Conservation (phyloP, 1,140 invertebrate species). For the Penaeus vannamei region DNA sequence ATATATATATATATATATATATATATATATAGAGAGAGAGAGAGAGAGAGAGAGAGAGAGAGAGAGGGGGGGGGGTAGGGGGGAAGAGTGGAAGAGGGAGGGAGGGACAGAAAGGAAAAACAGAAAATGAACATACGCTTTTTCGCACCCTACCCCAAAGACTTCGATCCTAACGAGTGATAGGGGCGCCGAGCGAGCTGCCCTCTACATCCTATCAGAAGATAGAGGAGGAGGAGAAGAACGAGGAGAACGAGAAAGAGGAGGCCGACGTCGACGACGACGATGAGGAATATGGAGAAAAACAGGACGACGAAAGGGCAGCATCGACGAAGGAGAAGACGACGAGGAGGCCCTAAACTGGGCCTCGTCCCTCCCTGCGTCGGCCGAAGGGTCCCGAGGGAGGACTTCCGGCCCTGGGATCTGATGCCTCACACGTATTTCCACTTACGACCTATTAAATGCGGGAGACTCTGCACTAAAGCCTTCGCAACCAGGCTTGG, state of each 20-base stretch:
- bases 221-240: too few relatives aligned
- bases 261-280: too few relatives aligned
- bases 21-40: neutral
- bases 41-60: neutral
- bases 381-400: conserved; percentile 1
- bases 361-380: neutral
- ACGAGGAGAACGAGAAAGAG: too few relatives aligned
- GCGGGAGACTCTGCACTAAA: conserved; percentile 24
- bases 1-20: neutral
- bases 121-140: neutral
- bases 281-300: too few relatives aligned
- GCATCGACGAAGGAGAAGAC: too few relatives aligned
- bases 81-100: neutral
- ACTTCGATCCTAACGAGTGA: too few relatives aligned
- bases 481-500: neutral
- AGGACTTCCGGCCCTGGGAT: neutral
- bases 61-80: neutral
- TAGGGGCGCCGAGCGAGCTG: too few relatives aligned
- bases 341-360: neutral
- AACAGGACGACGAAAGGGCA: too few relatives aligned
- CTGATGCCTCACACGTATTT: conserved; percentile 48
- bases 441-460: conserved; percentile 57
- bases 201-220: too few relatives aligned
- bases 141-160: too few relatives aligned
- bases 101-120: neutral